Conservation (phyloP, 2,888 invertebrate species). For the Macrosiphum euphorbiae region DNA sequence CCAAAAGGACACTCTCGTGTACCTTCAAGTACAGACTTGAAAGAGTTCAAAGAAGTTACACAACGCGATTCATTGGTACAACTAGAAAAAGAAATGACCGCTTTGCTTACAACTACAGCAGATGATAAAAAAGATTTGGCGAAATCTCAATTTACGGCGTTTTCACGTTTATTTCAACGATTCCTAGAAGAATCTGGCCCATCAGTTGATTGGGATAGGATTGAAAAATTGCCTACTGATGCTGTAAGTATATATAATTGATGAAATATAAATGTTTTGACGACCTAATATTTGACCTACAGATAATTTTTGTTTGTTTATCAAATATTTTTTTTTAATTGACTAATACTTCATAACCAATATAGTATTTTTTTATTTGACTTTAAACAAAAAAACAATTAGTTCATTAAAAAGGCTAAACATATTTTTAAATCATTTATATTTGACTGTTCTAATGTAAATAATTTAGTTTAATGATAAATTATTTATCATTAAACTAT, state of each 20-base stretch:
- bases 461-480: too few species aligned
- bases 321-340: constrained; percentile 36
- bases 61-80: constrained; percentile 92
- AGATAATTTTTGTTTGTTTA: constrained; percentile 24
- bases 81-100: constrained; percentile 85
- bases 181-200: constrained; percentile 81
- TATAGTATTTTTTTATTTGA: constrained; percentile 51
- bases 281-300: constrained; percentile 29
- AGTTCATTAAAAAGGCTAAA: background rate
- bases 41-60: constrained; percentile 96
- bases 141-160: constrained; percentile 85
- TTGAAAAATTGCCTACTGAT: constrained; percentile 87
- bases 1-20: constrained; percentile 59
- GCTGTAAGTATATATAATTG: constrained; percentile 76
- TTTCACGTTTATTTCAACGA: constrained; percentile 85
- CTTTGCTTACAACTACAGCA: constrained; percentile 74
- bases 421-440: background rate
- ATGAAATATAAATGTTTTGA: background rate
- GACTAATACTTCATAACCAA: background rate
- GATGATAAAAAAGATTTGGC: constrained; percentile 72
- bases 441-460: background rate
- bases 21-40: constrained; percentile 74
- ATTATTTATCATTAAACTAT: background rate
- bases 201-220: constrained; percentile 92
- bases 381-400: background rate